A percentile compares a stretch with the other conserved stretches of the same genome.
Conservation (phyloP, 2,113 vertebrate species). For the Sminthopsis crassicaudata region DNA sequence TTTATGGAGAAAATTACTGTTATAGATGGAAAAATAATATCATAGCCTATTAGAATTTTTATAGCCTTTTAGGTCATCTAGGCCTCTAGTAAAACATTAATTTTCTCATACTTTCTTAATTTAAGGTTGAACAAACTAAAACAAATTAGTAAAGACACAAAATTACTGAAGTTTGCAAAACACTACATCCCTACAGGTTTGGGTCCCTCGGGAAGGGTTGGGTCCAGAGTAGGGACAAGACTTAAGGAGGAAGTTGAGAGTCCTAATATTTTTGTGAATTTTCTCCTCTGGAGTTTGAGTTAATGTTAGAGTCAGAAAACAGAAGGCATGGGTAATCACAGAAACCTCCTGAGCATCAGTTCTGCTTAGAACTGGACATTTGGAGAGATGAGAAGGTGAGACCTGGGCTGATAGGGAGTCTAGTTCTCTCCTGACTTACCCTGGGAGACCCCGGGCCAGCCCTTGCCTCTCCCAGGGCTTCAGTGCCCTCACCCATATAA, state of each 20-base stretch:
- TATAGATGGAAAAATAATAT: neutral
- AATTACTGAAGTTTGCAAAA: neutral
- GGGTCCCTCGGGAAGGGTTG: neutral
- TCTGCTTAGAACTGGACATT: neutral
- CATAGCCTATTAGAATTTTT: neutral
- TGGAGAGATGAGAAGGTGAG: neutral
- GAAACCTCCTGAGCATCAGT: neutral
- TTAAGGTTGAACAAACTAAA: neutral
- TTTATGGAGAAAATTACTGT: neutral
- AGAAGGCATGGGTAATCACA: neutral
- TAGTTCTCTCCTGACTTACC: neutral
- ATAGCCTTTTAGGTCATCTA: neutral
- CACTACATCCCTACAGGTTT: neutral
- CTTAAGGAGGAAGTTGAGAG: neutral
- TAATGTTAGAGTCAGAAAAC: neutral
- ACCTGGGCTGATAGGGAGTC: neutral
- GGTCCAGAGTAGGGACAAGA: neutral
- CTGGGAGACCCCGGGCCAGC: neutral
- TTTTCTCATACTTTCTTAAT: neutral
- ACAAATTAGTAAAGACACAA: neutral
- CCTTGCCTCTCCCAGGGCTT: neutral
- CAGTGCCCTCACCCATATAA: neutral
- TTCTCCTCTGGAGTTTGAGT: neutral
- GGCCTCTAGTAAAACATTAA: neutral
- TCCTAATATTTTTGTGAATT: neutral